phyloP scores from a whole-genome alignment of 2,888 invertebrate species.

The Resseliella maxima region DNA sequence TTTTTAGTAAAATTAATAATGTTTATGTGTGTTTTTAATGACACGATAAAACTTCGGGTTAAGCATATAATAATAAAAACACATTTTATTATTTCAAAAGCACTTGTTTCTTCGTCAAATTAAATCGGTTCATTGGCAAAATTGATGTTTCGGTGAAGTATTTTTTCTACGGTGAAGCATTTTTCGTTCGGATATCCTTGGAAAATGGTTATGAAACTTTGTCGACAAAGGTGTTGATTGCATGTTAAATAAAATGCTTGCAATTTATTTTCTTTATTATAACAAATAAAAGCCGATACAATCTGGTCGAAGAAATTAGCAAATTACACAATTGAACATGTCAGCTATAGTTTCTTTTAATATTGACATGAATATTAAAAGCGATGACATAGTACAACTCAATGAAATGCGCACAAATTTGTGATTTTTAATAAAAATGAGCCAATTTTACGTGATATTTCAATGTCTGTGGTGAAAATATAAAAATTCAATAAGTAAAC shows the following conservation, averaged over 20 bases:
- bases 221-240: background rate
- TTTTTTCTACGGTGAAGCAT: too few relatives aligned
- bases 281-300: background rate
- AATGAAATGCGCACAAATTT: background rate
- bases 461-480: background rate
- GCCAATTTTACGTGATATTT: slow-evolving; percentile 29
- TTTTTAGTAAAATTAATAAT: background rate
- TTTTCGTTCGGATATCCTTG: too few relatives aligned
- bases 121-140: too few relatives aligned
- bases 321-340: slow-evolving; percentile 9
- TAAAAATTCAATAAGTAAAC: background rate
- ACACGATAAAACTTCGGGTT: too few relatives aligned
- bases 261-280: background rate
- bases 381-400: slow-evolving; percentile 21
- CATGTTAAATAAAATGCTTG: background rate
- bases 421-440: background rate
- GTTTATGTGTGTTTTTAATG: too few relatives aligned
- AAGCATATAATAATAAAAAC: too few relatives aligned
- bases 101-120: background rate
- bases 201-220: background rate
- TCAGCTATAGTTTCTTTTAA: background rate
- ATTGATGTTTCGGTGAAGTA: too few relatives aligned
- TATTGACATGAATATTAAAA: background rate
- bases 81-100: background rate
- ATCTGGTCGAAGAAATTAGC: background rate